A percentile compares a stretch with the other conserved stretches of the same genome.
phyloP scores from a whole-genome alignment of 30 jellyfish, hydroid and myxozoan genomes.

The Hydractinia symbiolongicarpus region DNA sequence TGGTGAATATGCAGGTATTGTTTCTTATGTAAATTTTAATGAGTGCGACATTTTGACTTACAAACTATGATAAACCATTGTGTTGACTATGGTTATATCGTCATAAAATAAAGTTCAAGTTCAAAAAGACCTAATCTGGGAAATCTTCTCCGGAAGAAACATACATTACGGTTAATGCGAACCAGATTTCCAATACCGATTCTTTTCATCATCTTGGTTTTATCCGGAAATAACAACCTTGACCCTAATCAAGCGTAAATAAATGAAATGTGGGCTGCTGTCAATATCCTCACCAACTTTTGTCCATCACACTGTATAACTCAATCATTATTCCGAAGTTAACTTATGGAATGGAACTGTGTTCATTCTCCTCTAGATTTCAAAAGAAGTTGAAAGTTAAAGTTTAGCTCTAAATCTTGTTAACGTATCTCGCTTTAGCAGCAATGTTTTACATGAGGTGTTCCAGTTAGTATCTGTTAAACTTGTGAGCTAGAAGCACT shows the following conservation, averaged over 20 bases:
- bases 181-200: background rate
- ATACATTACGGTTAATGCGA: background rate
- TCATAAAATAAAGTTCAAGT: background rate
- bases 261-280: background rate
- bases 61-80: background rate
- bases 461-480: background rate
- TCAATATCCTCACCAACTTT: background rate
- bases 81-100: background rate
- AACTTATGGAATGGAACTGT: background rate
- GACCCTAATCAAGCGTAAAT: background rate
- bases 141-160: background rate
- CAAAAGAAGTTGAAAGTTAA: background rate
- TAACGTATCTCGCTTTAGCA: background rate
- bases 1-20: constrained; percentile 3
- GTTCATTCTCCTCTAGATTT: background rate
- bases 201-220: background rate
- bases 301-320: background rate
- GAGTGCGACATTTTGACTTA: background rate
- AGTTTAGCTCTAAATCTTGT: background rate
- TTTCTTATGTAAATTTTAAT: background rate
- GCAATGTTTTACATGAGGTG: background rate
- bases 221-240: background rate
- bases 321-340: background rate
- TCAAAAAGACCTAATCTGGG: background rate
- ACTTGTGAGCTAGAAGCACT: too few species aligned